phyloP scores from a whole-genome alignment of 1,140 invertebrate species.

The Triops longicaudatus region DNA sequence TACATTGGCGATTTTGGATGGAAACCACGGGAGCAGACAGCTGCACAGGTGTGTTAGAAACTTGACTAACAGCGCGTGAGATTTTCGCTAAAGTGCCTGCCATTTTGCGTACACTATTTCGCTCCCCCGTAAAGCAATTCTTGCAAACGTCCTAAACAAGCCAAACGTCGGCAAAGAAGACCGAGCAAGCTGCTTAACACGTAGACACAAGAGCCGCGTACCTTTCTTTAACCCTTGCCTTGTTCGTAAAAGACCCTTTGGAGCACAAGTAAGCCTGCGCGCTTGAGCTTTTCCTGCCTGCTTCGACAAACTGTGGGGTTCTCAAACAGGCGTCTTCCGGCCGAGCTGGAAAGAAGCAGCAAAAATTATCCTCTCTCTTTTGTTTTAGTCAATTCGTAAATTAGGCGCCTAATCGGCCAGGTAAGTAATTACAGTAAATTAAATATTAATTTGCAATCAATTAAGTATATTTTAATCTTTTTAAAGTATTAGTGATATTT shows the following conservation, averaged over 20 bases:
- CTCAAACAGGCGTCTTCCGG: conserved; percentile 16
- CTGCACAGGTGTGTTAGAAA: conserved; percentile 21
- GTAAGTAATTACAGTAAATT: conserved; percentile 16
- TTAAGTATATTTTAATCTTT: too few species aligned
- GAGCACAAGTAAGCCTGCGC: not conserved
- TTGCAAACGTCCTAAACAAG: conserved; percentile 18
- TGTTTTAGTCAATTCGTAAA: conserved; percentile 3
- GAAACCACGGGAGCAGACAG: conserved; percentile 23
- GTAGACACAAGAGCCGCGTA: not conserved
- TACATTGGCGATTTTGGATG: conserved; percentile 28
- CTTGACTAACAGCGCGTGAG: conserved; percentile 18
- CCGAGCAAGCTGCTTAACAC: not conserved
- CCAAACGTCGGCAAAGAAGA: not conserved
- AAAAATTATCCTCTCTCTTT: conserved; percentile 15
- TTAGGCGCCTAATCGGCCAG: conserved; percentile 26
- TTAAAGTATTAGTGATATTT: too few species aligned
- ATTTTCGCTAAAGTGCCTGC: conserved; percentile 29
- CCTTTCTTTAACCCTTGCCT: not conserved
- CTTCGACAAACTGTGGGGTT: not conserved
- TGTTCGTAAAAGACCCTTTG: not conserved
- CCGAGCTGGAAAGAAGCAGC: conserved; percentile 8
- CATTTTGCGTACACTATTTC: conserved; percentile 23
- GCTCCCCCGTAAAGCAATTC: conserved; percentile 6
- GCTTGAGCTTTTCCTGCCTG: not conserved
- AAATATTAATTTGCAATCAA: not conserved